Evolutionary conservation across 2,113 vertebrate species (phyloP), one percentile per base, ranked within the genome.

Genomic region (Ceyx cyanopectus): DNA sequence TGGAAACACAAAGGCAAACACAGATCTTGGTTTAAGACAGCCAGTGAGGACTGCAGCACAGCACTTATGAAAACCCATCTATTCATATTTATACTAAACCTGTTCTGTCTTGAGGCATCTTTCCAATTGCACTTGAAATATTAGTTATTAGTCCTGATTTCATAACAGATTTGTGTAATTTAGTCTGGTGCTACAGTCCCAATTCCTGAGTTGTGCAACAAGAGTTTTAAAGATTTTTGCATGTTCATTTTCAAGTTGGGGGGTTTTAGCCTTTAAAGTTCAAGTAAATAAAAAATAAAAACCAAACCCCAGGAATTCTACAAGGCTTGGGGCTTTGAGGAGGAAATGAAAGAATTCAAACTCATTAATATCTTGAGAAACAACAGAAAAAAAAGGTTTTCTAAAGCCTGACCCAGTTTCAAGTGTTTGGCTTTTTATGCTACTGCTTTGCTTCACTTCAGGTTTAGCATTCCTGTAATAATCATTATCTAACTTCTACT

Each of bases 61-160:
- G 34, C 46, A 87, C 21, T 43, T 63, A 80, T 0, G 5, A 66
- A 88, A 90, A 87, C 62, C 14, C 26, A 57, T 29, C 37, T 46
- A 27, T 41, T 40, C 22, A 34, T 27, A 78, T 61, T 76, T 73
- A 58, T 30, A 63, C 45, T 37, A 54, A 91, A 75, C 72, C 61
- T 60, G 53, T 70, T 84, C 27, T 40, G 27, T 74, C 79, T 73
- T 51, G 32, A 75, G 60, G 56, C 62, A 81, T 58, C 34, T 83
- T 87, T 34, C 27, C 80, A 95, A 76, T 20, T 89, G 74, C 46
- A 72, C n/a, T 62, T 79, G 41, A 96, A 95, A 77, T 75, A 63
- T 56, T 57, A 73, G 56, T 69, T 73, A 85, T 34, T 15, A 45
- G 26, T 78, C 29, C 63, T 30, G 9, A 86, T 56, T 94, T 92